phyloP scores from a whole-genome alignment of 2,113 vertebrate genomes.

The Mus pahari region DNA sequence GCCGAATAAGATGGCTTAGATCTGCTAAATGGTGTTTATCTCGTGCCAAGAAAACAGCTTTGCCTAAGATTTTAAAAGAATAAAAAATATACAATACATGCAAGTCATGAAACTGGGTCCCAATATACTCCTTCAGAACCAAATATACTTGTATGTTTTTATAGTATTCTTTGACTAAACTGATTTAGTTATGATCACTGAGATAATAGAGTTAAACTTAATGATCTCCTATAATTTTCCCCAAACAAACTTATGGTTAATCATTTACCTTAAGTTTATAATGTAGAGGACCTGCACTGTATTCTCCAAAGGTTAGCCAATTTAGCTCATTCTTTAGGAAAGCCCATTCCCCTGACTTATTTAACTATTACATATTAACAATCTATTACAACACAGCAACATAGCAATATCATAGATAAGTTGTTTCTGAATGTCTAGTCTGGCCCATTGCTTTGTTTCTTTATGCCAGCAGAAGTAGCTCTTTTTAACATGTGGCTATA shows the following conservation, averaged over 20 bases:
- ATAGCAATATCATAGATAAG: neutral
- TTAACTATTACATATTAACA: neutral
- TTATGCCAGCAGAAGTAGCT: neutral
- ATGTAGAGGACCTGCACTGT: neutral
- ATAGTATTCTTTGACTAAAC: slow-evolving; percentile 14
- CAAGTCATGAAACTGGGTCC: slow-evolving; percentile 3
- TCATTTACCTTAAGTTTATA: neutral
- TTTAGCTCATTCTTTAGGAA: neutral
- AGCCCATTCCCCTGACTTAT: slow-evolving; percentile 9
- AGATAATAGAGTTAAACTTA: slow-evolving; percentile 33
- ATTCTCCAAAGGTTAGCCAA: neutral
- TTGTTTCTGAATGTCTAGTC: slow-evolving; percentile 44
- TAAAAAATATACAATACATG: neutral
- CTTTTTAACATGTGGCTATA: slow-evolving; percentile 17
- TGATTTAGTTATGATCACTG: neutral
- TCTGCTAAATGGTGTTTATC: slow-evolving; percentile 91
- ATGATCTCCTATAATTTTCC: neutral
- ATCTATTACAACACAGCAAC: neutral
- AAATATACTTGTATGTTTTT: neutral
- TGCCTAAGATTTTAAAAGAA: slow-evolving; percentile 82
- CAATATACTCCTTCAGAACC: slow-evolving; percentile 39
- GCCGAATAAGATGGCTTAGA: slow-evolving; percentile 90
- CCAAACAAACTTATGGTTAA: neutral
- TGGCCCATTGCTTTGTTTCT: neutral
- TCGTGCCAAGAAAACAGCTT: slow-evolving; percentile 91